Evolutionary conservation across 2,797 vertebrate genomes (phyloP).

Genomic region (Chromobotia macracanthus): DNA sequence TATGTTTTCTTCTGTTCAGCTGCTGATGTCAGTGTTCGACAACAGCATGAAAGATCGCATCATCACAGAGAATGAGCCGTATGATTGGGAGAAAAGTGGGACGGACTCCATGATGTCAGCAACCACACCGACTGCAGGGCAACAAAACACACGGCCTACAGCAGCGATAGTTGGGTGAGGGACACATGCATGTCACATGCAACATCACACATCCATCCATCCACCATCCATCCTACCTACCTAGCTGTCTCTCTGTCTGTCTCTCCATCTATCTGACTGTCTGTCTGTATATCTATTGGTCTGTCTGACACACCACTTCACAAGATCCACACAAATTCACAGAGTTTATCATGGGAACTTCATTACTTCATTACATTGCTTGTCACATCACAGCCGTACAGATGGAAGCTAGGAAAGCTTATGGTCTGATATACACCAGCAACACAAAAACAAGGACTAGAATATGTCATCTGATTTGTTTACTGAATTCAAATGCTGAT

Average conservation of each 20-base stretch:
- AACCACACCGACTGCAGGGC: constrained; percentile 88
- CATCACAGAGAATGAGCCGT: constrained; percentile 96
- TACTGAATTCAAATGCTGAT: neutral
- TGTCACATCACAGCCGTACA: neutral
- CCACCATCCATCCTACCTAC: too few relatives aligned
- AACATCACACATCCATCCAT: neutral
- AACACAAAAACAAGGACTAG: neutral
- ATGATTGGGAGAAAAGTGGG: constrained; percentile 96
- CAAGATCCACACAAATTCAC: constrained; percentile 10
- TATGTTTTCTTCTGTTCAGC: constrained; percentile 70
- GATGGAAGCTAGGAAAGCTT: constrained; percentile 5
- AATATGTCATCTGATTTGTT: neutral
- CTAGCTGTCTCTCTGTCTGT: too few relatives aligned
- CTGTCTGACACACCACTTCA: neutral
- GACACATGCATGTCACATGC: constrained; percentile 16
- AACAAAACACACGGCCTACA: constrained; percentile 93
- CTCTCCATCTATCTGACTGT: too few relatives aligned
- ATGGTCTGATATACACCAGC: neutral
- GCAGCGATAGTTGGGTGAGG: constrained; percentile 95
- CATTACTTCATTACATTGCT: neutral
- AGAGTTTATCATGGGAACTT: neutral
- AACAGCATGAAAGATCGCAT: constrained; percentile 97
- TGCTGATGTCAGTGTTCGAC: constrained; percentile 98
- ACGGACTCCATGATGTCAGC: constrained; percentile 88
- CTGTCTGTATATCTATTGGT: too few relatives aligned